These are phyloP conservation scores for Scaptodrosophila lebanonensis DNA, from an alignment of 1,140 invertebrate species.

Conservation along the genomic window DNA sequence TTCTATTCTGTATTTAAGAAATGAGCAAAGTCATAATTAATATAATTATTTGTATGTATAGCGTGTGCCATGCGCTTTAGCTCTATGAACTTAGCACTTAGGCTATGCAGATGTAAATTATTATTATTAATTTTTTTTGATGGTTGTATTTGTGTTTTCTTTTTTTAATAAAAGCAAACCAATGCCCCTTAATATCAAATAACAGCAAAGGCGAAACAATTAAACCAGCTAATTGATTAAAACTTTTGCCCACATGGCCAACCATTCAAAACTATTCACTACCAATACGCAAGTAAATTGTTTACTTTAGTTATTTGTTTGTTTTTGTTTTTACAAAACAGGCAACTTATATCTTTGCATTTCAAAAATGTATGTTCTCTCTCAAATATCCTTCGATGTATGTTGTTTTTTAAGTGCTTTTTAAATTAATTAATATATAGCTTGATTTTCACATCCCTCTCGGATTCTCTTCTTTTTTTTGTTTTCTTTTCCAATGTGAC, in stretches of 20 bases:
- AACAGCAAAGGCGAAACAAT: slow-evolving; percentile 59
- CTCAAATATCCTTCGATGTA: slow-evolving; percentile 61
- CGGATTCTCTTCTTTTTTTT: too few species aligned
- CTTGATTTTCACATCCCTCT: too few species aligned
- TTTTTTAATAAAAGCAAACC: too few species aligned
- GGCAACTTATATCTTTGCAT: slow-evolving; percentile 56
- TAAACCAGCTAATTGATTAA: slow-evolving; percentile 26
- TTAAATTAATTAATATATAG: too few species aligned
- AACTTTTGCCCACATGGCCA: slow-evolving; percentile 20
- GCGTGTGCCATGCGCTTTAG: slow-evolving; percentile 2
- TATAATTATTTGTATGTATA: slow-evolving; percentile 33
- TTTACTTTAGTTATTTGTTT: slow-evolving; percentile 16
- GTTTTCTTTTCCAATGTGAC: slow-evolving; percentile 36
- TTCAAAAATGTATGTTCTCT: slow-evolving; percentile 30
- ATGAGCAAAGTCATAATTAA: slow-evolving; percentile 55
- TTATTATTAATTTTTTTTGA: too few species aligned
- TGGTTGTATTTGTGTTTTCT: too few species aligned
- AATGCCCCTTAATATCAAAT: slow-evolving; percentile 63
- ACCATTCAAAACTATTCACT: too few species aligned
- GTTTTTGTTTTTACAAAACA: slow-evolving; percentile 61
- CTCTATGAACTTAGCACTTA: too few species aligned
- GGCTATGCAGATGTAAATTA: too few species aligned
- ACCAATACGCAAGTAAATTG: slow-evolving; percentile 39
- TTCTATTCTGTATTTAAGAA: slow-evolving; percentile 31
- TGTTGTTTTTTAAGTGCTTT: slow-evolving; percentile 13